phyloP scores from a whole-genome alignment of 2,113 vertebrate species.

The Potamarius usumacintae region DNA sequence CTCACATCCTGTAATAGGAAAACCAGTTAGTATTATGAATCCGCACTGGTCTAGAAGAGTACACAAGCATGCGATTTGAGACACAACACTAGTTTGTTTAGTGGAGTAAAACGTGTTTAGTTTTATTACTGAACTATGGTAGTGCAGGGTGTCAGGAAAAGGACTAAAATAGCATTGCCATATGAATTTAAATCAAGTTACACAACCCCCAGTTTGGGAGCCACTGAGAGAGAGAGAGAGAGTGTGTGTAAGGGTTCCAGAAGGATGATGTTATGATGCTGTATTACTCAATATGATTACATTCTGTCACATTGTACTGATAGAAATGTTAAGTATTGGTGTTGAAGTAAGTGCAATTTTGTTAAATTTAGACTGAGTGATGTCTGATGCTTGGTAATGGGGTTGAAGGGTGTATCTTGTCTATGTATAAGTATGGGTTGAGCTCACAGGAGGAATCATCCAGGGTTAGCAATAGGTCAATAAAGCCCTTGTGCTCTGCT shows the following conservation, averaged over 20 bases:
- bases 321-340: not conserved
- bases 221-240: too few relatives aligned
- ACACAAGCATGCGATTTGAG: not conserved
- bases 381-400: constrained; percentile 21
- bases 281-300: not conserved
- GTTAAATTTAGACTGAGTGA: constrained; percentile 4
- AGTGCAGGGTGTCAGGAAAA: not conserved
- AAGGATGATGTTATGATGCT: not conserved
- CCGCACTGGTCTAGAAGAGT: not conserved
- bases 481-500: constrained; percentile 49
- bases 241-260: not conserved
- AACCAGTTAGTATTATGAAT: not conserved
- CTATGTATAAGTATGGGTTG: constrained; percentile 21
- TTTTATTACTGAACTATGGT: not conserved
- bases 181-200: not conserved
- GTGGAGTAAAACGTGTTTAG: not conserved
- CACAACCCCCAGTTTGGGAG: not conserved
- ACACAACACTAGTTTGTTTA: not conserved
- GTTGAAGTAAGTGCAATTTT: constrained; percentile 7
- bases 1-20: not conserved
- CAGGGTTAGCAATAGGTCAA: constrained; percentile 52
- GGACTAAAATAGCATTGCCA: not conserved
- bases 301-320: constrained; percentile 15
- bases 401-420: constrained; percentile 26
- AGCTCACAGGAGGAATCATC: constrained; percentile 40